Percentiles rank a stretch among this genome's conserved stretches.
Conservation (phyloP, 2,888 invertebrate genomes). For the Argyresthia goedartella region DNA sequence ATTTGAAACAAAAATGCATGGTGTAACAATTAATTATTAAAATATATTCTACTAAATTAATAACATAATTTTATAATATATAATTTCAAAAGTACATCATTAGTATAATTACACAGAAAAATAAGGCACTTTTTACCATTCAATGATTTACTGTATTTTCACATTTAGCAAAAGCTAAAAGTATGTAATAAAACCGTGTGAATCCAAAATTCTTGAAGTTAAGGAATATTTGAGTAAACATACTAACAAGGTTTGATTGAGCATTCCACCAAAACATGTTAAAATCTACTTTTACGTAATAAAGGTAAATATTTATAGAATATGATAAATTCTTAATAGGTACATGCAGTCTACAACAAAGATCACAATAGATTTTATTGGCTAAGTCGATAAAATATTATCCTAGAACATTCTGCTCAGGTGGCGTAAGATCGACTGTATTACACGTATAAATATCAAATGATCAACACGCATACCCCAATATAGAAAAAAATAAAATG, state of each 20-base stretch:
- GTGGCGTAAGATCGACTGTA: too few relatives aligned
- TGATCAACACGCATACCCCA: too few relatives aligned
- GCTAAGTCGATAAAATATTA: not conserved
- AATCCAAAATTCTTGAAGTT: not conserved
- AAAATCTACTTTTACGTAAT: slow-evolving; percentile 1
- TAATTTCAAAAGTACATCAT: slow-evolving; percentile 62
- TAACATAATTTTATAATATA: slow-evolving; percentile 55
- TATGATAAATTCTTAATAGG: slow-evolving; percentile 4
- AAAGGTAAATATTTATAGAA: slow-evolving; percentile 4
- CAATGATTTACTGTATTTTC: not conserved
- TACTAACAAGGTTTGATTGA: slow-evolving; percentile 46
- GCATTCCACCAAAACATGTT: slow-evolving; percentile 32
- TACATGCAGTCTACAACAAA: slow-evolving; percentile 3
- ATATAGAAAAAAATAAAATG: too few relatives aligned
- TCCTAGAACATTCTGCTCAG: too few relatives aligned
- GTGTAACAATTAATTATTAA: slow-evolving; percentile 57
- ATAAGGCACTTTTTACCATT: slow-evolving; percentile 50
- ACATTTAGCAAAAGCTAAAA: too few relatives aligned
- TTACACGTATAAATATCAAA: too few relatives aligned
- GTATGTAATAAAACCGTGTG: not conserved
- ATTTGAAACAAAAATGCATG: slow-evolving; percentile 16
- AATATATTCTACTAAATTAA: slow-evolving; percentile 58
- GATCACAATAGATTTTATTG: slow-evolving; percentile 1
- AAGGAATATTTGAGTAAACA: slow-evolving; percentile 22
- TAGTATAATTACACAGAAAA: slow-evolving; percentile 39